These are phyloP conservation scores for Tribolium castaneum DNA, from an alignment of 1,140 invertebrate genomes.

Conservation along the genomic window DNA sequence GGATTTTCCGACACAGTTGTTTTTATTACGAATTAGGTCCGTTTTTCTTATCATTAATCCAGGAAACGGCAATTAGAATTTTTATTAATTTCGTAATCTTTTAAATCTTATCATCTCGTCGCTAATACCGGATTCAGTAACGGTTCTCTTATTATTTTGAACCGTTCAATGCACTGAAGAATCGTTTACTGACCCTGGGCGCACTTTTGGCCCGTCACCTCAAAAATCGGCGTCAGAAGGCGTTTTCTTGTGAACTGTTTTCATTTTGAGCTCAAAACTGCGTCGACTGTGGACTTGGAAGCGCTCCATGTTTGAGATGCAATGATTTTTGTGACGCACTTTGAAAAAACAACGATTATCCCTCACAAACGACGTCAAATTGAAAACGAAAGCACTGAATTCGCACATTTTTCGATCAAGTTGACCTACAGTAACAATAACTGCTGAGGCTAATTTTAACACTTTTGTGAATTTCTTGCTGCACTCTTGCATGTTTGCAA, in stretches of 20 bases:
- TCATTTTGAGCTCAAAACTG: neutral
- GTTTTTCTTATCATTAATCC: neutral
- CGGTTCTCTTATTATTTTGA: neutral
- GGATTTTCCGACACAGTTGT: neutral
- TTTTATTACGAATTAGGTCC: neutral
- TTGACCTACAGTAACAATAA: constrained; percentile 21
- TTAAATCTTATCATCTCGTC: neutral
- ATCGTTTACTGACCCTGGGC: neutral
- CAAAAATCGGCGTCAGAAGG: no score
- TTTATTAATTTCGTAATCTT: neutral
- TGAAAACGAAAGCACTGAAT: constrained; percentile 11
- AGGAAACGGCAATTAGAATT: neutral
- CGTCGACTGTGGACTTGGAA: constrained; percentile 3
- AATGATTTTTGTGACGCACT: constrained; percentile 5
- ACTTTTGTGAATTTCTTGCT: neutral
- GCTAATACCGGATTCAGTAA: neutral
- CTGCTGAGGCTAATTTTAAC: neutral
- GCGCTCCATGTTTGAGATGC: neutral
- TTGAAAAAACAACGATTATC: neutral
- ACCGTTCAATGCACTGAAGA: neutral
- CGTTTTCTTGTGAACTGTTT: neutral
- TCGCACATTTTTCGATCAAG: neutral
- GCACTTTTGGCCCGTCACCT: neutral
- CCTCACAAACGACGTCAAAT: neutral
- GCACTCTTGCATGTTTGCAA: neutral